Evolutionary conservation across 2,113 vertebrate genomes (phyloP), one percentile per base, ranked within the genome.

Genomic region (Thinocorus orbignyianus): DNA sequence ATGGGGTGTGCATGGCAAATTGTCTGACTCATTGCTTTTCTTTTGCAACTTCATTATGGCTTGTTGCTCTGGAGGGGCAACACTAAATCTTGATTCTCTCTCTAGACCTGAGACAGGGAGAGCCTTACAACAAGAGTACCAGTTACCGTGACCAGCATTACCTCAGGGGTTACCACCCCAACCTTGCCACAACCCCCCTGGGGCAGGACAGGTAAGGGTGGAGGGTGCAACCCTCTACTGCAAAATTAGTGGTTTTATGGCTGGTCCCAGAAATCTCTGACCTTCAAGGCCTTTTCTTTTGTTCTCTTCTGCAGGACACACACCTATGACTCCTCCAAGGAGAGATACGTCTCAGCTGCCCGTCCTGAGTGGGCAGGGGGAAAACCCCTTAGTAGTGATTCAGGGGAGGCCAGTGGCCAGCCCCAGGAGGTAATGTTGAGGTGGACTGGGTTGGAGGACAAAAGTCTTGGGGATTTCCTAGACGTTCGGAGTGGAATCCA

Each of bases 381-480:
- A 66, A 96, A 90, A 60, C 3, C 85, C 62, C 39, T 52, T 0
- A 0, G 52, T 11, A 26, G 57, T 11, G 12, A 18, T 30, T 2
- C 4, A 2, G 30, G 90, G 25, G 68, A 92, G 15, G n/a, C 62
- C 23, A 33, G 31, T 31, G 37, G 73, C n/a, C 85, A 85, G 51
- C 61, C 71, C 41, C 92, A 2, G n/a, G 95, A 98, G 98, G 98
- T 98, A 97, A 92, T 44, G 51, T 78, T 11, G 9, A 11, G 51
- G n/a, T 85, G 60, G 60, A 4, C 17, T 30, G 23, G 31, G 31
- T 10, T 39, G 42, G 46, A 51, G 55, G 68, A 35, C 28, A 64
- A 77, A 68, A 48, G n/a, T 5, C 23, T 62, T 51, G 41, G 52
- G 39, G 44, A n/a, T n/a, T 5, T 66, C 57, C 33, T 28, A 22